Evolutionary conservation across 2,888 invertebrate species (phyloP), one percentile per base, ranked within the genome.

Genomic region (Strigamia maritima): DNA sequence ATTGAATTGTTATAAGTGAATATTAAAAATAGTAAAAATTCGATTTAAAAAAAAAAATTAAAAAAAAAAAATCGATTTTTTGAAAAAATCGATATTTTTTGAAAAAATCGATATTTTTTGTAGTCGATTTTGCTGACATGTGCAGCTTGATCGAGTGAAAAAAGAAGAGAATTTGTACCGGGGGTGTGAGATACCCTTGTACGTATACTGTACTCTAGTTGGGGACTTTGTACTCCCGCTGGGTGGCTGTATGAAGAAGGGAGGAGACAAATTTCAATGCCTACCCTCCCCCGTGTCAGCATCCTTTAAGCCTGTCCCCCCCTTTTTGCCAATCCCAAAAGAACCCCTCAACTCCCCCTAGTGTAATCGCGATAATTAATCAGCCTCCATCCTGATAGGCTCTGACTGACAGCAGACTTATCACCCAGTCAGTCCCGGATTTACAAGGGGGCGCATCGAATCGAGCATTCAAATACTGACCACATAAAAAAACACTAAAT

Each of bases 291-390:
- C 44, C 44, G 44, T 44, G 44, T 44, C 44, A 44, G 44, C 70
- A 70, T 14, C 70, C 70, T 28, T 70, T n/a, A 12, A 12, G 12
- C 70, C 60, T 54, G 60, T 70, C n/a, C 70, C 70, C 70, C 70
- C 28, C 70, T n/a, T 70, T 19, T 14, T 28, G 24, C 24, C 70
- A 70, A 24, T 70, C 44, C 44, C 70, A 14, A 12, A n/a, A 14
- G 70, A 70, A 70, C 70, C 24, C 70, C 70, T 54, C 70, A 14
- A 24, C 28, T 70, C 24, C 24, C 28, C 19, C 70, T 28, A 14
- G 70, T 8, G 70, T 70, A 70, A 70, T 70, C 70, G 28, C 70
- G 24, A 70, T 70, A 70, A 70, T 70, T 70, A 70, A 70, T 70
- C 70, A 70, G 28, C 24, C 70, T 70, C 70, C 24, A 19, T 28